Conservation (phyloP, 2,113 vertebrate species). For the Neodontobutis hainanensis region DNA sequence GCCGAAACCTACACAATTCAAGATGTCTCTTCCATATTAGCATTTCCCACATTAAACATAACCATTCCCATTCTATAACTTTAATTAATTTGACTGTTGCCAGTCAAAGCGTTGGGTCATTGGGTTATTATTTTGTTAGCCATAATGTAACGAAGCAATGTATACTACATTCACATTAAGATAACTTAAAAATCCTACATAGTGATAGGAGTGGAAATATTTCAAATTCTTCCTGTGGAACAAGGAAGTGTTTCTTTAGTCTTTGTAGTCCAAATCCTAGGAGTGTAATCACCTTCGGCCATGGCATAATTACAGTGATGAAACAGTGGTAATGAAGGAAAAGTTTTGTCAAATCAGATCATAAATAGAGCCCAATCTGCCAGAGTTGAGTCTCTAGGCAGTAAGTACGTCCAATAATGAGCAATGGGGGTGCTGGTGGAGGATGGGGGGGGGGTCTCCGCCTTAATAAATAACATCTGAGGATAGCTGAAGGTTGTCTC, state of each 20-base stretch:
- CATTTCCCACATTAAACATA: too few relatives aligned
- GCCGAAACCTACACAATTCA: too few relatives aligned
- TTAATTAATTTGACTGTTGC: too few relatives aligned
- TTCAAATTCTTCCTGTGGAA: background rate
- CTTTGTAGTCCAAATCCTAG: background rate
- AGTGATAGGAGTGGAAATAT: too few relatives aligned
- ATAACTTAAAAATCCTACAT: too few relatives aligned
- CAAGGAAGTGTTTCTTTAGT: constrained; percentile 1
- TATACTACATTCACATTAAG: too few relatives aligned
- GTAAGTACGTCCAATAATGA: constrained; percentile 80
- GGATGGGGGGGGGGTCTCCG: constrained; percentile 73
- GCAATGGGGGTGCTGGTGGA: background rate
- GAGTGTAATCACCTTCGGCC: constrained; percentile 18
- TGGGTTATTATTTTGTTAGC: too few relatives aligned
- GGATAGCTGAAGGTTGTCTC: constrained; percentile 81
- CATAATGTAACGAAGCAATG: too few relatives aligned
- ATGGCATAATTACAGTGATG: constrained; percentile 26
- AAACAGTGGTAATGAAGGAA: constrained; percentile 37
- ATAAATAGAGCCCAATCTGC: constrained; percentile 63
- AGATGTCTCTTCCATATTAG: too few relatives aligned
- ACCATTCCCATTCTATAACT: too few relatives aligned
- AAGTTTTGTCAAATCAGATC: constrained; percentile 52
- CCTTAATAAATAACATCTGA: constrained; percentile 91
- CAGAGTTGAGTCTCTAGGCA: constrained; percentile 83
- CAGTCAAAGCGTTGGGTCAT: too few relatives aligned